Evolutionary conservation across 53 echinoderm and acorn worm genomes (phyloP).

Genomic region (Zoroaster sp.): DNA sequence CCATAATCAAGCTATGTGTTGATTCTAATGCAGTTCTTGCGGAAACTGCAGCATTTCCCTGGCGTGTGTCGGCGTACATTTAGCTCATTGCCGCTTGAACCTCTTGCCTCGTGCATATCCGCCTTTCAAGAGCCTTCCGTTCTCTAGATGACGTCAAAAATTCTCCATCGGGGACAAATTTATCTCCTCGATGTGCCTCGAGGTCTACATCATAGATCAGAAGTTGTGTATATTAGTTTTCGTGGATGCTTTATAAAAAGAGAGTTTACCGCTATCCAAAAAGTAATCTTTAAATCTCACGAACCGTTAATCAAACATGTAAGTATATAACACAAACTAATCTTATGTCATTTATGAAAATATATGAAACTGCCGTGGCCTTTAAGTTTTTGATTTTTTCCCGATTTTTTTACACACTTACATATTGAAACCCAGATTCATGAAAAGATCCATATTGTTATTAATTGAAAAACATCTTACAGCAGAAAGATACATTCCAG

Average conservation of each 20-base stretch:
- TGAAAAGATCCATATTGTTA: no score
- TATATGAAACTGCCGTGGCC: no score
- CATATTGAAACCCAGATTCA: no score
- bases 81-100: conserved; percentile 15
- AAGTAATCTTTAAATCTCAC: not conserved
- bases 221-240: not conserved
- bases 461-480: no score
- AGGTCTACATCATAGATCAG: not conserved
- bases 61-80: conserved; percentile 19
- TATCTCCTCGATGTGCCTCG: not conserved
- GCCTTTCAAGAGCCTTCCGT: conserved; percentile 24
- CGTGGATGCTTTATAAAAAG: not conserved
- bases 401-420: no score
- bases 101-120: conserved; percentile 43
- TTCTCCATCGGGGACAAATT: not conserved
- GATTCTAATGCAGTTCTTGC: conserved; percentile 11
- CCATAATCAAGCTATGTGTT: conserved; percentile 9
- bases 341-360: no score
- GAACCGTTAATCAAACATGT: no score
- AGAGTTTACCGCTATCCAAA: not conserved
- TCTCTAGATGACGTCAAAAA: not conserved
- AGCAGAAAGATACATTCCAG: no score
- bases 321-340: no score
- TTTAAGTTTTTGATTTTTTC: no score
- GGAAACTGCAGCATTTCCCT: conserved; percentile 28